Evolutionary conservation across 2,113 vertebrate genomes (phyloP).

Genomic region (Echinops telfairi): DNA sequence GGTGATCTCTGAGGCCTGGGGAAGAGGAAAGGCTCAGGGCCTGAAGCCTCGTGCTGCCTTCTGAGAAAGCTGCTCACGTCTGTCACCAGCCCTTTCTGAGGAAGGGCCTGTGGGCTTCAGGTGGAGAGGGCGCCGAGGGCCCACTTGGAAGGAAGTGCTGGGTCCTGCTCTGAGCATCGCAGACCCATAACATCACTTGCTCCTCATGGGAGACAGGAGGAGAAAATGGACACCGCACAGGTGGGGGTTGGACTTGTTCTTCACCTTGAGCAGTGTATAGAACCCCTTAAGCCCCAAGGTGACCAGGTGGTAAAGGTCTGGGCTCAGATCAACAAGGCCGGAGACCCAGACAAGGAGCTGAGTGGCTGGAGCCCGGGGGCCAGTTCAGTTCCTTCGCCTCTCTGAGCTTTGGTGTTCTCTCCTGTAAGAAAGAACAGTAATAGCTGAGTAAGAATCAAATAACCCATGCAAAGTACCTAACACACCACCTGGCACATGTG

Average conservation of each 20-base stretch:
- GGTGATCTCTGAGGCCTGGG: slow-evolving; percentile 24
- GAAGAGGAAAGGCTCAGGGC: slow-evolving; percentile 14
- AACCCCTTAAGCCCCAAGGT: not conserved
- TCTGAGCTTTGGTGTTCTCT: not conserved
- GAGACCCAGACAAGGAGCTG: not conserved
- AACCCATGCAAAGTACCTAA: not conserved
- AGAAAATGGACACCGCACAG: not conserved
- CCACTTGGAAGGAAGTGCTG: not conserved
- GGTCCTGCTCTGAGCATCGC: not conserved
- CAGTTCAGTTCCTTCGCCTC: no score
- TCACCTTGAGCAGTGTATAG: not conserved
- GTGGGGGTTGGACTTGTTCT: not conserved
- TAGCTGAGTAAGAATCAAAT: no score
- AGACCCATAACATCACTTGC: not conserved
- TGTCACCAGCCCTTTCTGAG: not conserved
- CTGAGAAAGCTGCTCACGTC: not conserved
- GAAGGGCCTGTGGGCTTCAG: not conserved
- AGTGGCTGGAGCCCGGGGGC: not conserved
- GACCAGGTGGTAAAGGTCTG: not conserved
- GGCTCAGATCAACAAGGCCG: not conserved
- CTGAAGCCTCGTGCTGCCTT: slow-evolving; percentile 42
- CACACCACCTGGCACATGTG: rapidly evolving
- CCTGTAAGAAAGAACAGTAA: not conserved
- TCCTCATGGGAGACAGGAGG: not conserved
- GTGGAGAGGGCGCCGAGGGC: rapidly evolving